Base-by-base conservation (phyloP, 2,888 invertebrate genomes). In the Dusona sp. region DNA sequence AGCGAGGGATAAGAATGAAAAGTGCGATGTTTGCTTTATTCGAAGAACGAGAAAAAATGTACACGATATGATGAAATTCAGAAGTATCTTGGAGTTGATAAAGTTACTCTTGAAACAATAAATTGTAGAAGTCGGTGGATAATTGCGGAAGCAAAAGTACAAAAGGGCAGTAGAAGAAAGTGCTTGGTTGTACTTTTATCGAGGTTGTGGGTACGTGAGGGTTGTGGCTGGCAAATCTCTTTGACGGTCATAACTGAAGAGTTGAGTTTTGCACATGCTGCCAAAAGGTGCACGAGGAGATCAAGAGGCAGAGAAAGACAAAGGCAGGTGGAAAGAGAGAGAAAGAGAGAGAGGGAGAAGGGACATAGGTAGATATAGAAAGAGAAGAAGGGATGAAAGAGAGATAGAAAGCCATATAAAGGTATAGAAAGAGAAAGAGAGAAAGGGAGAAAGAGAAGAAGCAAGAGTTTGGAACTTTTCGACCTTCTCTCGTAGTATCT, bases 211-310 rank as follows among this genome's bases (percentile, higher is more conserved):
- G 54, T 67, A 78, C 67, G 77, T 54, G 65, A 36, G 64, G 67
- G 74, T 77, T 72, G 73, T 54, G 79, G 29, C 65, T 81, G 75
- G 87, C 64, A 82, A 87, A 87, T 82, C 79, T 83, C 84, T 79
- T 85, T 87, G 82, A 75, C 79, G 75, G 82, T 83, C 85, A 85
- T 85, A 83, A 83, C 81, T 48, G 73, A 72, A 70, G 72, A 77
- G 83, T 54, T 51, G 61, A 45, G 75, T 77, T 51, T 72, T 77
- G 77, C 73, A 84, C 81, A 74, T 54, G 79, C 73, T 74, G 74
- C 65, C 74, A 81, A 74, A 81, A 74, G 74, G 81, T 81, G 74
- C 36, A 45, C 64, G 19, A 13, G 54, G 64, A 72, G 78, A 65
- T 48, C 22, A 73, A 84, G 78, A 82, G 78, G 48, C 22, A 42